Evolutionary conservation across 1,140 invertebrate species (phyloP), one percentile per base, ranked within the genome.

Genomic region (Bombus breviceps): DNA sequence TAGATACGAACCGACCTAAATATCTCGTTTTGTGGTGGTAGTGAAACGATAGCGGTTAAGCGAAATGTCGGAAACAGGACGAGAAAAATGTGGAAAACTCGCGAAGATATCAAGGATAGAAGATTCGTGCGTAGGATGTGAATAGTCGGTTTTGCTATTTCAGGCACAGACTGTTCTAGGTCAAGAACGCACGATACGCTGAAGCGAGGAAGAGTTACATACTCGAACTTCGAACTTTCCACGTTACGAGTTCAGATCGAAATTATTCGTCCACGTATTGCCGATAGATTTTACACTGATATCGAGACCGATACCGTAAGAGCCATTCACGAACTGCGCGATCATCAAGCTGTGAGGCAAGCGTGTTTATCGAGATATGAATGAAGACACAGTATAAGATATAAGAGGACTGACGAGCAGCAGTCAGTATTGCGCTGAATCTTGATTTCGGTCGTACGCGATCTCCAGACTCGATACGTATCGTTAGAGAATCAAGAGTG

Each of bases 321-420:
- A 9, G 8, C 39, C 22, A 28, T 78, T 62, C 37, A 28, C 32
- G 32, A 18, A 39, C 28, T 53, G n/a, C 59, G 43, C 34, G 47
- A 71, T 53, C 1, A 39, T 1, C 13, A 15, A 34, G 22, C 32
- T 18, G 15, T 6, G 25, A 57, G 28, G 32, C 82, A 64, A 9
- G 39, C 47, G 37, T 74, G 59, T 90, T 90, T 86, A 86, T 90
- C 89, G 69, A 81, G 83, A 86, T 89, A 88, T 88, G 77, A 81
- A 77, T 39, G 80, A n/a, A 59, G 72, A 87, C 47, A 53, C 47
- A 2, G 32, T 69, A 80, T 47, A 66, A 90, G 83, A 90, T 90
- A 90, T 90, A 90, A 90, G 75, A 15, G 76, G n/a, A 6, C 34
- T 37, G 62, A 41, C 39, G 66, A 81, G 66, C 41, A 66, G 66